Percentiles rank a stretch among this genome's conserved stretches.
These are phyloP conservation scores for Lampris megalopsis DNA, from an alignment of 2,113 vertebrate genomes.

Conservation along the genomic window DNA sequence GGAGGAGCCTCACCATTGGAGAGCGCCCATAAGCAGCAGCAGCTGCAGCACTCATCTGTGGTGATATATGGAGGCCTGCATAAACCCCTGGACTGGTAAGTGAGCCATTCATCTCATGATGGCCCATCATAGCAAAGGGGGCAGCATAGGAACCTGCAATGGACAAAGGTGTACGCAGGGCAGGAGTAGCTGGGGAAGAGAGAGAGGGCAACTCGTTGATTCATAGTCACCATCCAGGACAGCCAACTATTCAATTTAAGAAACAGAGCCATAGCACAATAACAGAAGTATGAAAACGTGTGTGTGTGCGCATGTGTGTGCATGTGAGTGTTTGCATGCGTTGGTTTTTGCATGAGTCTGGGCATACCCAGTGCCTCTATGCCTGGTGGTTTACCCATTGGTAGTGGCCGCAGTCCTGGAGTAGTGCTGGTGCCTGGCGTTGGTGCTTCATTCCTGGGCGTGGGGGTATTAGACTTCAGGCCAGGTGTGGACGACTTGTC, in stretches of 20 bases:
- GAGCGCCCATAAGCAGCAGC: conserved; percentile 91
- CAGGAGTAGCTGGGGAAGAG: conserved; percentile 80
- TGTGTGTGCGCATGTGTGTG: background rate
- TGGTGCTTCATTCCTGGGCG: conserved; percentile 91
- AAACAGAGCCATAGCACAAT: background rate
- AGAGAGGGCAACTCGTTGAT: background rate
- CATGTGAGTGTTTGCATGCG: too few species aligned
- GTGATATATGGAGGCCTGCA: conserved; percentile 90
- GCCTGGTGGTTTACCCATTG: conserved; percentile 88
- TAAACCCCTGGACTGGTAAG: conserved; percentile 92
- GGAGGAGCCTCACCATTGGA: conserved; percentile 89
- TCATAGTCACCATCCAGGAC: background rate
- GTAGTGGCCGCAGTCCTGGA: conserved; percentile 89
- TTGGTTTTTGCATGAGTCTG: background rate
- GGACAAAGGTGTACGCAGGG: conserved; percentile 91
- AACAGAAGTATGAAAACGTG: too few species aligned
- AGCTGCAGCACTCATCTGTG: conserved; percentile 92
- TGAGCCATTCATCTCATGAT: conserved; percentile 96
- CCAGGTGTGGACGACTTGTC: conserved; percentile 96
- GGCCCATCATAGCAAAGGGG: conserved; percentile 96
- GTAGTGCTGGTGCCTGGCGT: conserved; percentile 95
- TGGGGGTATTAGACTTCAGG: conserved; percentile 96
- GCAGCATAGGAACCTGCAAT: conserved; percentile 89
- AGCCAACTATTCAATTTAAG: background rate
- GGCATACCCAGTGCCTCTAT: conserved; percentile 88